phyloP scores from a whole-genome alignment of 2,888 invertebrate genomes.

The Biston betularia region DNA sequence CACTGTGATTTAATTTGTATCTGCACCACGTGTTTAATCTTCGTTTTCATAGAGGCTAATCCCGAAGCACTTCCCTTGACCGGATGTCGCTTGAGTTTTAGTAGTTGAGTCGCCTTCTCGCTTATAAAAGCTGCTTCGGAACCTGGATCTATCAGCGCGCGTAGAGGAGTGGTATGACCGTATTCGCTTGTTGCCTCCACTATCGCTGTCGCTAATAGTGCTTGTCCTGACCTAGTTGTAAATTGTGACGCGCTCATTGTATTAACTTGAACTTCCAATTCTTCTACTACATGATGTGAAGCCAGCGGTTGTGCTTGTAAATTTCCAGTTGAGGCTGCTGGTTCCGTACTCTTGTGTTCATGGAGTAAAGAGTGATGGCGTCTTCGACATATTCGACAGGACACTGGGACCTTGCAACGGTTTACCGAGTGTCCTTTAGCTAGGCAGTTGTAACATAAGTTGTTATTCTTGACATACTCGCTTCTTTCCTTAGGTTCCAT shows the following conservation, averaged over 20 bases:
- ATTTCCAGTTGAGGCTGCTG: not conserved
- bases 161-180: slow-evolving; percentile 37
- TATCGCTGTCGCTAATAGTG: slow-evolving; percentile 46
- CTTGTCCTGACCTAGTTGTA: slow-evolving; percentile 23
- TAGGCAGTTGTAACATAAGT: slow-evolving; percentile 47
- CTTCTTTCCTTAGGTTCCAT: slow-evolving; percentile 38
- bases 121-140: slow-evolving; percentile 44
- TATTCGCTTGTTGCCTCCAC: slow-evolving; percentile 34
- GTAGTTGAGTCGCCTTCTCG: slow-evolving; percentile 37
- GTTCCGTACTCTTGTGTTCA: slow-evolving; percentile 25
- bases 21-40: slow-evolving; percentile 38
- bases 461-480: slow-evolving; percentile 29
- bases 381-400: slow-evolving; percentile 43
- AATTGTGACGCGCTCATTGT: slow-evolving; percentile 35
- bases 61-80: slow-evolving; percentile 27
- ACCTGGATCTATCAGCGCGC: slow-evolving; percentile 47
- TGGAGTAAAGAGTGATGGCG: slow-evolving; percentile 48
- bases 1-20: slow-evolving; percentile 35
- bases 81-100: slow-evolving; percentile 24
- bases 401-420: slow-evolving; percentile 35
- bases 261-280: slow-evolving; percentile 22
- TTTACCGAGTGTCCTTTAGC: slow-evolving; percentile 40
- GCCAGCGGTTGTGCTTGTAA: slow-evolving; percentile 1
- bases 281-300: slow-evolving; percentile 24
- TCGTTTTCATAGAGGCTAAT: slow-evolving; percentile 39